Evolutionary conservation across 1,140 invertebrate species (phyloP), one percentile per base, ranked within the genome.

Genomic region (Hestina assimilis): DNA sequence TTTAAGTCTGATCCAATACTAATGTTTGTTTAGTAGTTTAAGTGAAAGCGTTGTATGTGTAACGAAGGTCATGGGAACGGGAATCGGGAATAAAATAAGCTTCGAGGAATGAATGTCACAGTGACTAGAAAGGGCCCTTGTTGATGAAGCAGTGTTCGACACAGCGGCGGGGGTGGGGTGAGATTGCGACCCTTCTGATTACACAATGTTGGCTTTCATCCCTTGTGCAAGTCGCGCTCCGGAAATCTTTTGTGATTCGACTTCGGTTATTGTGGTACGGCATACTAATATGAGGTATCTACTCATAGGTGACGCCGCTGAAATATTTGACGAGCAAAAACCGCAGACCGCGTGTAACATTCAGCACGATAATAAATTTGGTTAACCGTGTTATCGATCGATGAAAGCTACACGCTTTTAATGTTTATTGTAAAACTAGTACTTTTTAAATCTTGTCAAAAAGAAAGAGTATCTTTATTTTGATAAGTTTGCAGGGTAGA

Each of bases 171-270:
- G 71, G 72, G 75, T 67, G 79, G 77, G 75, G 79, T 73, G 66
- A 81, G 79, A 85, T 85, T 83, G 79, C 80, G 83, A 84, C 83
- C 83, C 82, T 87, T 83, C 75, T 87, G 83, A 87, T 87, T 87
- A 87, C 83, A 85, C 84, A 83, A 85, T 83, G 83, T 84, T 79
- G 79, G 72, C 78, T 83, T 84, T 85, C 82, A 87, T 87, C 78
- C 82, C 82, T 85, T 83, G 82, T 87, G 80, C 75, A 79, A 83
- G 82, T 82, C 80, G 79, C 75, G 79, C 78, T 68, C 81, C 82
- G 84, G 82, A 87, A 85, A 87, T 87, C 84, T 87, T 87, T 87
- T 87, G 84, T 87, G 82, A 83, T 84, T 85, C 71, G 72, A 73
- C 75, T 83, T 83, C 79, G 81, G 79, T 83, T 85, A 83, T 83